Base-by-base conservation (phyloP, 2,888 invertebrate genomes). In the Creontiades dilutus region DNA sequence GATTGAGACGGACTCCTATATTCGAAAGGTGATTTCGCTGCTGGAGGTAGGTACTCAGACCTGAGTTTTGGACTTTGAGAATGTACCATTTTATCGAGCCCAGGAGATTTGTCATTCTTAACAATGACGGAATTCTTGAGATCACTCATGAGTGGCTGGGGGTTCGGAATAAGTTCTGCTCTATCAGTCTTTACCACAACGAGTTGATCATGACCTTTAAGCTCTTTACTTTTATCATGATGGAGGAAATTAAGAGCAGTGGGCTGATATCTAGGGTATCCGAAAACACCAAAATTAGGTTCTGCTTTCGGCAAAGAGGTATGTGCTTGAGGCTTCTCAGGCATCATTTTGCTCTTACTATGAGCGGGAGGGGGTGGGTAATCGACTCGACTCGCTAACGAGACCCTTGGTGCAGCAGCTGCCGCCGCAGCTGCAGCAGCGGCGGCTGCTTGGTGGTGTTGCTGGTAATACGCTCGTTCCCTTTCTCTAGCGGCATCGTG, bases 61-160 rank as follows among this genome's bases (percentile, higher is more conserved):
- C 95, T 93, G 90, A 95, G 93, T 92, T 95, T 95, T 91, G 95
- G 95, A 91, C 95, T 94, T 90, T 95, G 95, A 7, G 91, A 86
- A 82, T 82, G 82, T 37, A 91, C 91, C 87, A 90, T 88, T 23
- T 90, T 90, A 23, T 95, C 95, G 90, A 95, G 93, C 93, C 95
- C 95, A 92, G 95, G 95, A 9, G 93, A 93, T 93, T 96, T 95
- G 88, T 96, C 96, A 93, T 96, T 96, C 93, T 96, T 96, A 91
- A 96, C 96, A 93, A 96, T 96, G 93, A 96, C 96, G 92, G 96
- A 96, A 93, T 95, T 96, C 93, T 96, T 96, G 92, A 94, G 94
- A 93, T 96, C 96, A 92, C 95, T 95, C 92, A 96, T 94, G 90
- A 96, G 93, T 7, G 96, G 95, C 87, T 96, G 95, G 23, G 96